phyloP scores from a whole-genome alignment of 2,888 invertebrate species.

The Stramonita haemastoma region DNA sequence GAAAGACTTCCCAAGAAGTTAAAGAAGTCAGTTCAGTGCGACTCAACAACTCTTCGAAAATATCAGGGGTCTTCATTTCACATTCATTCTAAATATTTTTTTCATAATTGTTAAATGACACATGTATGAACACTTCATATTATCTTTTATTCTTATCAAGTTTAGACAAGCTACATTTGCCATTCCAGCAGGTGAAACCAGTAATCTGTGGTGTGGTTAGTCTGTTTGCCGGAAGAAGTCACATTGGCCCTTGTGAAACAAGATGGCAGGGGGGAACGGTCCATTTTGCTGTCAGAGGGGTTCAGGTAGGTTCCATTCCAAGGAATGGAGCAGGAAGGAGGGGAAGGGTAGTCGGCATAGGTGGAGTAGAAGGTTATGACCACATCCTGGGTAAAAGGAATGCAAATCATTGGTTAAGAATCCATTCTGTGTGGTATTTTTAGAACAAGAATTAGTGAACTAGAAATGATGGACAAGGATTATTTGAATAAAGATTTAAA shows the following conservation, averaged over 20 bases:
- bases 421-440: not conserved
- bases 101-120: too few species aligned
- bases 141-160: too few species aligned
- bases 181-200: constrained; percentile 68
- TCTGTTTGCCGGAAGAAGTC: constrained; percentile 56
- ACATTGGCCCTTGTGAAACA: constrained; percentile 53
- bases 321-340: constrained; percentile 61
- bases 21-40: too few species aligned
- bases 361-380: constrained; percentile 62
- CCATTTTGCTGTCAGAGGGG: constrained; percentile 49
- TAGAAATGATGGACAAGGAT: too few species aligned
- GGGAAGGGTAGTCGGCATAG: constrained; percentile 64
- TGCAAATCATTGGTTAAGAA: not conserved
- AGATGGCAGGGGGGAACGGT: constrained; percentile 58
- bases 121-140: too few species aligned
- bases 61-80: too few species aligned
- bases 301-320: constrained; percentile 66
- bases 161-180: constrained; percentile 45
- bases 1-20: too few species aligned
- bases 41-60: too few species aligned
- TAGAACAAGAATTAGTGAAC: too few species aligned
- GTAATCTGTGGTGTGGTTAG: constrained; percentile 67
- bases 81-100: too few species aligned
- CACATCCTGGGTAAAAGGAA: constrained; percentile 53
- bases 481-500: too few species aligned